Evolutionary conservation across 2,888 invertebrate species (phyloP).

Genomic region (Dynastes grantii): DNA sequence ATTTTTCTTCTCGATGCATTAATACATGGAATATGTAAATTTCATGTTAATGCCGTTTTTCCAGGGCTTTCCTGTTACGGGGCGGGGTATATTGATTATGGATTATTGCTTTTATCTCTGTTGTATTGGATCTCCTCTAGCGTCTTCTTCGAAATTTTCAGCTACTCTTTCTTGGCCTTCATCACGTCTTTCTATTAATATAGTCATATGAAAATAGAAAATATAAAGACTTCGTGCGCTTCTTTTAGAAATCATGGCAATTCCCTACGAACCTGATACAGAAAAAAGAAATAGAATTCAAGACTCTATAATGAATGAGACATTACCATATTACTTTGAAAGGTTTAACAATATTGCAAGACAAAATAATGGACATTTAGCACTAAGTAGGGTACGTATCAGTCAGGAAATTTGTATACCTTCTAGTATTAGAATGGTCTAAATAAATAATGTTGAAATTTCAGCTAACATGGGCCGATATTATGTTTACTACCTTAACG

Average conservation of each 20-base stretch:
- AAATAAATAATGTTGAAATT: constrained; percentile 10
- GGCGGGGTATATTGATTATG: no score
- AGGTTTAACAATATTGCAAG: constrained; percentile 74
- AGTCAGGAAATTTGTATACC: no score
- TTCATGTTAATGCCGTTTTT: no score
- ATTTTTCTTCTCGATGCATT: no score
- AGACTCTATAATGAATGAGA: constrained; percentile 70
- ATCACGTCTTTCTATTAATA: no score
- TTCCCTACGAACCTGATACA: constrained; percentile 71
- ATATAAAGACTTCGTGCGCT: neutral
- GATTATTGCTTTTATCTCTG: no score
- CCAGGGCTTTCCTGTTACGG: no score
- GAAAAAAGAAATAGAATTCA: constrained; percentile 71
- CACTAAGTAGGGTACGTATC: constrained; percentile 64
- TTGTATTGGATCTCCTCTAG: no score
- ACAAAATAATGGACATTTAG: constrained; percentile 76
- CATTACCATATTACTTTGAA: constrained; percentile 74
- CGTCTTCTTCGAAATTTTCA: no score
- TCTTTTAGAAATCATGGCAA: constrained; percentile 66
- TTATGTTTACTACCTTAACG: constrained; percentile 4
- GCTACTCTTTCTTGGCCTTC: no score
- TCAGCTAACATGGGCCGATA: constrained; percentile 23
- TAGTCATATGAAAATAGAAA: neutral
- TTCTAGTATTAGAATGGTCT: neutral
- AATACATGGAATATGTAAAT: no score